Evolutionary conservation across 64 coral and sea anemone species (phyloP).

Genomic region (Hydrozoanthus tunicans): DNA sequence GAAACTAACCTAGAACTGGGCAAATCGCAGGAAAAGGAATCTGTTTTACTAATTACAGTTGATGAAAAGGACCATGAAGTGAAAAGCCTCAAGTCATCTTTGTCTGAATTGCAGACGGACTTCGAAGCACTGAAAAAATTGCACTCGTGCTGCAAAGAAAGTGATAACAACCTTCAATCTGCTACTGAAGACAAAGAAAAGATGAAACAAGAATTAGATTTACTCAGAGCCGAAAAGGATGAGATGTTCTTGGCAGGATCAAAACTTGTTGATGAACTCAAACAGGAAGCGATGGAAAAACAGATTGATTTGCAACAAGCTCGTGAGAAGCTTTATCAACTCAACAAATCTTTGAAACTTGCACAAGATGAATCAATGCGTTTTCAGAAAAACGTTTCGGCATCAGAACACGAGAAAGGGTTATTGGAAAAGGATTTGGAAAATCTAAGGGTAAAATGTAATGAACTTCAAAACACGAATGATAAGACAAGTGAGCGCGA

Average conservation of each 20-base stretch:
- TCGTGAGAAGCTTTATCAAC: conserved; percentile 1
- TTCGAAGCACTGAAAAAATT: background rate
- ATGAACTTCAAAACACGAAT: conserved; percentile 1
- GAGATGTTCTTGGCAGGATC: conserved; percentile 34
- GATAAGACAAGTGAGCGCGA: conserved; percentile 47
- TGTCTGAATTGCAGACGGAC: background rate
- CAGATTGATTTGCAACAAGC: background rate
- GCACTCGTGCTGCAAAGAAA: conserved; percentile 17
- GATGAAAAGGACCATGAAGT: conserved; percentile 10
- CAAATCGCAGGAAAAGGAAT: conserved; percentile 40
- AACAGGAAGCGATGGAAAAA: conserved; percentile 1
- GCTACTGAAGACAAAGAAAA: conserved; percentile 9
- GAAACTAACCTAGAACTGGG: conserved; percentile 8
- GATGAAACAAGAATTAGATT: conserved; percentile 11
- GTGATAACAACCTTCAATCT: background rate
- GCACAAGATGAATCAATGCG: background rate
- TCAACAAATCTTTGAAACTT: background rate
- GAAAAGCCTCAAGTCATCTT: background rate
- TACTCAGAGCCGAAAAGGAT: conserved; percentile 20
- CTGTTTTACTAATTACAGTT: conserved; percentile 18
- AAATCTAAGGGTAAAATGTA: background rate
- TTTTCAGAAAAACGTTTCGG: background rate
- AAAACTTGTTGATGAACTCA: conserved; percentile 38
- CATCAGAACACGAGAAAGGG: conserved; percentile 8
- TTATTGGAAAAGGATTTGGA: conserved; percentile 8